Conservation (phyloP, 2,888 invertebrate genomes). For the Hipparchia sbordonii region DNA sequence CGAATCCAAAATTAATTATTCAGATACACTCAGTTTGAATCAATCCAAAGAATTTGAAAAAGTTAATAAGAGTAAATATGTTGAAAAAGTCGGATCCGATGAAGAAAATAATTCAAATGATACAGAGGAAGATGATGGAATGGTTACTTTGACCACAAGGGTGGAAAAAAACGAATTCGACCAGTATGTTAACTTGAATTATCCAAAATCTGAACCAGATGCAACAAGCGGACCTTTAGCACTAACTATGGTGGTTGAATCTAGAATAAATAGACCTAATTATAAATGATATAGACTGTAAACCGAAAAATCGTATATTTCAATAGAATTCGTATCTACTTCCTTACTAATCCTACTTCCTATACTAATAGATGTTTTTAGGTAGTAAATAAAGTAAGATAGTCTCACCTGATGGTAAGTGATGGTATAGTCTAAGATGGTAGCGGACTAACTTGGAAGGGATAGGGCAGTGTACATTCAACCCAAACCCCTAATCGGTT, state of each 20-base stretch:
- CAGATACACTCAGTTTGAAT: not conserved
- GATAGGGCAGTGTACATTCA: too few species aligned
- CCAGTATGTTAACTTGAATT: conserved; percentile 46
- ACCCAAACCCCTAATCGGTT: too few species aligned
- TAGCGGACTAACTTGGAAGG: too few species aligned
- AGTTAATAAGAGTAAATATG: not conserved
- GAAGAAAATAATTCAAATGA: not conserved
- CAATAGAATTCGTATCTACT: too few species aligned
- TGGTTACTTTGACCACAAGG: conserved; percentile 39
- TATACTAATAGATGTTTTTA: not conserved
- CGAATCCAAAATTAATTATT: not conserved
- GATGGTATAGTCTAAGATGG: too few species aligned
- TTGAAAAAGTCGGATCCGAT: not conserved
- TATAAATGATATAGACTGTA: not conserved
- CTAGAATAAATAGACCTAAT: conserved; percentile 10
- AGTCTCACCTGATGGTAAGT: too few species aligned
- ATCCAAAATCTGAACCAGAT: conserved; percentile 42
- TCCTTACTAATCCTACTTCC: too few species aligned
- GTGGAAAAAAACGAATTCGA: conserved; percentile 47
- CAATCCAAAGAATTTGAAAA: not conserved
- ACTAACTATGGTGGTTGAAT: conserved; percentile 38
- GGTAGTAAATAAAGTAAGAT: not conserved
- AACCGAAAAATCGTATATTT: too few species aligned
- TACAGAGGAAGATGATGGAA: not conserved
- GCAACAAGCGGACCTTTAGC: conserved; percentile 46